Evolutionary conservation across 92 coral and sea anemone genomes (phyloP).

Genomic region (Pocillopora meandrina): DNA sequence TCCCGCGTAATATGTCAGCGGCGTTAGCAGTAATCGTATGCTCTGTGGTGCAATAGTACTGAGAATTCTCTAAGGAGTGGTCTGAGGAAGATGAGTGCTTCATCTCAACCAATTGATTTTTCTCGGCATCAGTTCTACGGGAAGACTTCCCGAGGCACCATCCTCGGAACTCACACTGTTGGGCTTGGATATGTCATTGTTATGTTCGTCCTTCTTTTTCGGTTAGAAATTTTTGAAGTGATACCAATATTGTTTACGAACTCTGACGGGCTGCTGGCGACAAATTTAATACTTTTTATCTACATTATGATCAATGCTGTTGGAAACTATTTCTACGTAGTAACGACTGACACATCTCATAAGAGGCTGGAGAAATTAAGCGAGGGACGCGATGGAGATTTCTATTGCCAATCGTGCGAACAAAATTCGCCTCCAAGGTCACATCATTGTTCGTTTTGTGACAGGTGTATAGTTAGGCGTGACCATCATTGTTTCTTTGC

Average conservation of each 20-base stretch:
- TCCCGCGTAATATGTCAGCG: slow-evolving; percentile 42
- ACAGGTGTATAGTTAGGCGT: slow-evolving; percentile 68
- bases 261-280: slow-evolving; percentile 18
- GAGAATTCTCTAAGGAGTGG: slow-evolving; percentile 2
- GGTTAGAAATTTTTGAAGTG: slow-evolving; percentile 60
- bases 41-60: neutral
- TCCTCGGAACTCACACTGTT: slow-evolving; percentile 19
- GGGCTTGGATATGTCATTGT: slow-evolving; percentile 36
- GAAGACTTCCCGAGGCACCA: neutral
- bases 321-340: slow-evolving; percentile 68
- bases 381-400: slow-evolving; percentile 63
- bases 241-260: slow-evolving; percentile 63
- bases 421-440: slow-evolving; percentile 88
- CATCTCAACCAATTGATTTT: slow-evolving; percentile 3
- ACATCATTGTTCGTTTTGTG: slow-evolving; percentile 79
- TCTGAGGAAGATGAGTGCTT: neutral
- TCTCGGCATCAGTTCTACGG: slow-evolving; percentile 2
- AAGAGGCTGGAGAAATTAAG: slow-evolving; percentile 18
- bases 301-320: slow-evolving; percentile 57
- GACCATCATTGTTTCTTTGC: slow-evolving; percentile 87
- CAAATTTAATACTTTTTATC: slow-evolving; percentile 44
- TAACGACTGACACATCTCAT: slow-evolving; percentile 70
- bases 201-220: slow-evolving; percentile 2
- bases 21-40: neutral
- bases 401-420: slow-evolving; percentile 82